Evolutionary conservation across 2,888 invertebrate genomes (phyloP), one percentile per base, ranked within the genome.

Genomic region (Molanna angustata): DNA sequence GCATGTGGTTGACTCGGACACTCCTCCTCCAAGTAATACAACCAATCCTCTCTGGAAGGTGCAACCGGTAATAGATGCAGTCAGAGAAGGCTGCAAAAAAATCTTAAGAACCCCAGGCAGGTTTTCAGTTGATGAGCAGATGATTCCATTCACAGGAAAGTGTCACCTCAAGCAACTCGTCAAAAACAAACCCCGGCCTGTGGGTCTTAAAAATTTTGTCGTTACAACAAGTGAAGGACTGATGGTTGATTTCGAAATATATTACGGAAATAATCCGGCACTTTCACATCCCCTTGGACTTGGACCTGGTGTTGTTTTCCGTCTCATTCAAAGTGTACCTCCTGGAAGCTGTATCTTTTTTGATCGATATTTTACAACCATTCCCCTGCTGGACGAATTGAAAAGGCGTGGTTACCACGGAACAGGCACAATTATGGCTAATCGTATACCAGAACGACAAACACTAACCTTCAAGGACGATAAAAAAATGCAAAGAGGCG

Each of bases 231-330:
- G 20, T n/a, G 21, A 31, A 20, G 32, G 32, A 2, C n/a, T 45
- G n/a, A 31, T 32, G 18, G 3, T 32, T 17, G 32, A 45, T 17
- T 32, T 45, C 9, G 18, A 45, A 13, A 45, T 32, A 2, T 32
- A 45, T 18, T 33, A 27, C 14, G 45, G 45, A 32, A 14, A 31
- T 3, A 39, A 39, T 6, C 14, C 39, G 6, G 17, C 7, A 7
- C 14, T 39, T 39, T 6, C 14, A 14, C 17, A 39, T 20, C 27
- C 18, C 11, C 32, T 37, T 41, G 54, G 53, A 13, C 21, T 47
- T 32, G 60, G 57, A 3, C 39, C 52, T 16, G 33, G 43, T 31
- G 54, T 58, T 32, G 49, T 60, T 46, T 42, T 60, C 16, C 56
- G 52, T 27, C 40, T 61, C 11, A 11, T 41, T 11, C 22, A 59